Base-by-base conservation (phyloP, 2,797 vertebrate species). In the Rhabdomys pumilio region DNA sequence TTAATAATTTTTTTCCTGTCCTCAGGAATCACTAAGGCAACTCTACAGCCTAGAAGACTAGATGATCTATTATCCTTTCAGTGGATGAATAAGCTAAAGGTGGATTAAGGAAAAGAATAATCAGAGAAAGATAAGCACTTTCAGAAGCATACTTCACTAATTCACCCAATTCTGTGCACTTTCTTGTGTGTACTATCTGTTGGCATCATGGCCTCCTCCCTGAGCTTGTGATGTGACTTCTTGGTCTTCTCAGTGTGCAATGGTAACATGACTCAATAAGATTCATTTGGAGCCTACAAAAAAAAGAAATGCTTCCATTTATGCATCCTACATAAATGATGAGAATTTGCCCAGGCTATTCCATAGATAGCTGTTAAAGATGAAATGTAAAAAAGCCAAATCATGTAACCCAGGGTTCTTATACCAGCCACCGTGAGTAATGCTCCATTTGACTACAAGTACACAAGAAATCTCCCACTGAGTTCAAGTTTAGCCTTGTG, bases 41-140 rank as follows among this genome's bases (percentile, higher is more conserved):
- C 13, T 86, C 93, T 44, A 79, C 10, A 91, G 65, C 26, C 67
- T 69, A 14, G 96, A 90, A 96, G 89, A 69, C 61, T 94, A 11
- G 75, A 67, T 61, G 50, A 77, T 57, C 0, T 75, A 34, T 50
- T 92, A 1, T 92, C 26, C 85, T 31, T 79, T 94, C 87, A 79
- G 9, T 44, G 65, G 1, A 13, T 55, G 79, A 92, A 93, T 83
- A 63, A 92, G 88, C 44, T 55, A 44, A 15, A 44, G 19, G 50
- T 63, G 22, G 13, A 75, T 50, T 67, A 93, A 86, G 85, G 17
- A 38, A 93, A 82, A 92, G 59, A 82, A 69, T 69, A 88, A 69
- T 53, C 17, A 76, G 47, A 81, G 90, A 84, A 61, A 9, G 2
- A 0, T 15, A 73, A 89, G 20, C 7, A 17, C 29, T 67, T 93